Percentiles rank a stretch among this genome's conserved stretches.
Conservation (phyloP, 92 coral and sea anemone species). For the Bergia puertoricense region DNA sequence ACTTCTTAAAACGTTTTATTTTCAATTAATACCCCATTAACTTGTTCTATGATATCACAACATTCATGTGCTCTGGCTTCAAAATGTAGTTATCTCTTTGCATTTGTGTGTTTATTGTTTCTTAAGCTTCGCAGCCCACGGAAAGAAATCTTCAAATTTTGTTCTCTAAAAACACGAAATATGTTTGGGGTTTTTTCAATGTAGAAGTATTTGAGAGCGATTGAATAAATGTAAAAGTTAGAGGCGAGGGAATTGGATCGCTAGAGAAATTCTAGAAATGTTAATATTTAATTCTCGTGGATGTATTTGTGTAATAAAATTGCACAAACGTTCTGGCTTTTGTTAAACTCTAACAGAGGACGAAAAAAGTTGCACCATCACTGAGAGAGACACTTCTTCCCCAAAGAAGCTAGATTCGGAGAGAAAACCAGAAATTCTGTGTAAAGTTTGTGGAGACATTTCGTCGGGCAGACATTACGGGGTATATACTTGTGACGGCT, state of each 20-base stretch:
- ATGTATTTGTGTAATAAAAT: constrained; percentile 8
- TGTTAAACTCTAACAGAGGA: constrained; percentile 39
- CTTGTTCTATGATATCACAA: constrained; percentile 54
- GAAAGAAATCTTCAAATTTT: not conserved
- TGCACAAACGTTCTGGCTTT: constrained; percentile 42
- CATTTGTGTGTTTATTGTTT: constrained; percentile 28
- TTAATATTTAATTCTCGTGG: constrained; percentile 27
- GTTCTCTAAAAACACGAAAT: not conserved
- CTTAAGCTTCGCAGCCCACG: not conserved
- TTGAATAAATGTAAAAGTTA: constrained; percentile 40
- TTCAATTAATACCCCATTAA: constrained; percentile 79
- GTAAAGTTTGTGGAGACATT: constrained; percentile 97
- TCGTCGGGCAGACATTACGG: constrained; percentile 98
- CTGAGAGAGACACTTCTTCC: constrained; percentile 73
- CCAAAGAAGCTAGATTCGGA: constrained; percentile 75
- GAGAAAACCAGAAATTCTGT: constrained; percentile 86
- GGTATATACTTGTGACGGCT: constrained; percentile 95
- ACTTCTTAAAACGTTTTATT: constrained; percentile 67
- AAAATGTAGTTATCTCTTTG: constrained; percentile 48
- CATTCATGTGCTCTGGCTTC: constrained; percentile 57
- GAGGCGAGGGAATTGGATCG: constrained; percentile 6
- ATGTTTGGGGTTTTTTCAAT: not conserved
- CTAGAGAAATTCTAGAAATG: constrained; percentile 1
- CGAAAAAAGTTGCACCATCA: constrained; percentile 59
- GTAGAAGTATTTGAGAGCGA: not conserved